Conservation (phyloP, 2,113 vertebrate genomes). For the Haemorhous mexicanus region DNA sequence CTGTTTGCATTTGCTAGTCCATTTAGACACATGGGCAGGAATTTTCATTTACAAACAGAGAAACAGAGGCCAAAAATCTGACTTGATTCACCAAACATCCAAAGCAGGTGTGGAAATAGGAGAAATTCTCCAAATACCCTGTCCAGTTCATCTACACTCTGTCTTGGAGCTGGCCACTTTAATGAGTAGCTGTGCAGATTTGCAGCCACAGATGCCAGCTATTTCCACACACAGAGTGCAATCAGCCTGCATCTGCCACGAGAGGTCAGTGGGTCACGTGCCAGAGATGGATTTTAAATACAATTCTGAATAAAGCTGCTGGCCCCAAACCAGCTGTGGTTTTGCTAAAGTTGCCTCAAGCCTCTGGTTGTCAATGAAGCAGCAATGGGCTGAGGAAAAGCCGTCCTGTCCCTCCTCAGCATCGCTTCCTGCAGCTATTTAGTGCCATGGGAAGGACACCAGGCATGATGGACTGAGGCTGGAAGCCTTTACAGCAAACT, state of each 20-base stretch:
- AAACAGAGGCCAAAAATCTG: not conserved
- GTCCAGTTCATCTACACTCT: not conserved
- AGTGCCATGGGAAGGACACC: not conserved
- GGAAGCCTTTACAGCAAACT: conserved; percentile 31
- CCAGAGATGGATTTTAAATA: not conserved
- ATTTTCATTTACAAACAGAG: not conserved
- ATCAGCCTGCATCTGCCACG: not conserved
- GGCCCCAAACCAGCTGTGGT: not conserved
- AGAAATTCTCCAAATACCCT: not conserved
- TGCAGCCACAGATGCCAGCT: not conserved
- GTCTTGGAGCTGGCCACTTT: not conserved
- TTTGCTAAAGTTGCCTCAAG: not conserved
- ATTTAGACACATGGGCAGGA: not conserved
- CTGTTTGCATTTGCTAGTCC: not conserved
- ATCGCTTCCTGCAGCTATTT: not conserved
- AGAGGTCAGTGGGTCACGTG: not conserved
- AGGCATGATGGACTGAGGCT: conserved; percentile 6
- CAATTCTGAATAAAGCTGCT: not conserved
- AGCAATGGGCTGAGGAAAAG: not conserved
- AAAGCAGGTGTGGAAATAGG: not conserved
- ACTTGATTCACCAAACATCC: not conserved
- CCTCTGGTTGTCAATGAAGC: not conserved
- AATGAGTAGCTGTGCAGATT: not conserved
- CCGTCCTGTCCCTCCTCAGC: not conserved
- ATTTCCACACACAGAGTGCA: not conserved